These are phyloP conservation scores for Brachyopa scutellaris DNA, from an alignment of 2,888 invertebrate genomes.

Conservation along the genomic window DNA sequence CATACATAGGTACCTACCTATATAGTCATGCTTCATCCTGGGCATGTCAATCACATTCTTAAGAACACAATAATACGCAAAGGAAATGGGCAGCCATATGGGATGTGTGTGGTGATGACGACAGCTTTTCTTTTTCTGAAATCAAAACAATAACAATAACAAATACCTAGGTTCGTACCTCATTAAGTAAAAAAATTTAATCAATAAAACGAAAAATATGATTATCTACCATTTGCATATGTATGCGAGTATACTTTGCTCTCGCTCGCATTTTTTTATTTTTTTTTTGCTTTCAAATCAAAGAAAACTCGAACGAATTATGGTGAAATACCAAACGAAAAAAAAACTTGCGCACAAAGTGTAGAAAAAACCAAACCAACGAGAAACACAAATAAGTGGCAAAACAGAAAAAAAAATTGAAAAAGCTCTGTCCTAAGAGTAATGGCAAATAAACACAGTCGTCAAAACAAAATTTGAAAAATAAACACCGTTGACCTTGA, in stretches of 20 bases:
- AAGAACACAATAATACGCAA: neutral
- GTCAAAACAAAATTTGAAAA: constrained; percentile 81
- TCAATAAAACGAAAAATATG: constrained; percentile 29
- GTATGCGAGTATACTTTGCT: neutral
- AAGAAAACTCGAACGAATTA: too few species aligned
- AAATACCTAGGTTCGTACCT: too few species aligned
- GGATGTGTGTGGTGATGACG: neutral
- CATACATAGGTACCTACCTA: neutral
- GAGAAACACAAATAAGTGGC: constrained; percentile 1
- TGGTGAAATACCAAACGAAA: constrained; percentile 35
- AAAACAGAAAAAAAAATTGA: neutral
- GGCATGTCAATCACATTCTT: neutral
- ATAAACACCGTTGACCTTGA: constrained; percentile 82
- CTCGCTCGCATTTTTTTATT: neutral
- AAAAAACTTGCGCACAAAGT: constrained; percentile 53
- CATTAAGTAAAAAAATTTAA: constrained; percentile 28
- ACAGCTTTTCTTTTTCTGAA: constrained; percentile 12
- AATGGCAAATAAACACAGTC: constrained; percentile 46
- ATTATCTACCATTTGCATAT: neutral
- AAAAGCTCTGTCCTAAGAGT: constrained; percentile 34
- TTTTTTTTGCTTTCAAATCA: too few species aligned
- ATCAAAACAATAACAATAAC: constrained; percentile 59
- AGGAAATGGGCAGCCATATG: constrained; percentile 7
- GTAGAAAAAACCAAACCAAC: neutral
- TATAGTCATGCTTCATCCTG: too few species aligned